Conservation (phyloP, 2,113 vertebrate species). For the Myxocyprinus asiaticus region DNA sequence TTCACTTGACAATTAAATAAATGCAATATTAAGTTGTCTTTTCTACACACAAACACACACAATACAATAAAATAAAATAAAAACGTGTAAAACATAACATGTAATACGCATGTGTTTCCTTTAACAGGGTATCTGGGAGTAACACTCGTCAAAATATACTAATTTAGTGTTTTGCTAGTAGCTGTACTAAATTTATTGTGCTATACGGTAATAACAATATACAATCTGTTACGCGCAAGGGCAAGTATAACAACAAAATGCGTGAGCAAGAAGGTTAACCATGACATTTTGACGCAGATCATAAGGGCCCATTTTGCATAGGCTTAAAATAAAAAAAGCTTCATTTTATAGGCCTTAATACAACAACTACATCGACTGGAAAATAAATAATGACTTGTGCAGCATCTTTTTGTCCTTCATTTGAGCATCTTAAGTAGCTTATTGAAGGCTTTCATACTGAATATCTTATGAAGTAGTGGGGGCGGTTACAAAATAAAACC, state of each 20-base stretch:
- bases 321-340: too few species aligned
- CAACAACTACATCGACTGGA: too few species aligned
- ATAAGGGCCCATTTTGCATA: too few species aligned
- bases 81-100: not conserved
- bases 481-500: not conserved
- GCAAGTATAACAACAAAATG: not conserved
- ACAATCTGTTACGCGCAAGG: too few species aligned
- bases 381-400: too few species aligned
- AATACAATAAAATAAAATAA: not conserved
- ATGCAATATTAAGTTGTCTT: too few species aligned
- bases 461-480: not conserved
- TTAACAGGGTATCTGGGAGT: not conserved
- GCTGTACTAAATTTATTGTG: not conserved
- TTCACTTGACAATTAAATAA: too few species aligned
- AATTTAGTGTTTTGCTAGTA: not conserved
- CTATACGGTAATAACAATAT: not conserved
- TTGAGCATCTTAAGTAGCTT: too few species aligned
- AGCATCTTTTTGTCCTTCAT: too few species aligned
- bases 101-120: not conserved
- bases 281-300: too few species aligned
- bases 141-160: not conserved
- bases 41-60: not conserved
- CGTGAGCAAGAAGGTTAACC: not conserved
- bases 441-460: not conserved
- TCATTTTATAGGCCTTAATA: too few species aligned